Evolutionary conservation across 2,888 invertebrate genomes (phyloP), one percentile per base, ranked within the genome.

Genomic region (Caenorhabditis angaria): DNA sequence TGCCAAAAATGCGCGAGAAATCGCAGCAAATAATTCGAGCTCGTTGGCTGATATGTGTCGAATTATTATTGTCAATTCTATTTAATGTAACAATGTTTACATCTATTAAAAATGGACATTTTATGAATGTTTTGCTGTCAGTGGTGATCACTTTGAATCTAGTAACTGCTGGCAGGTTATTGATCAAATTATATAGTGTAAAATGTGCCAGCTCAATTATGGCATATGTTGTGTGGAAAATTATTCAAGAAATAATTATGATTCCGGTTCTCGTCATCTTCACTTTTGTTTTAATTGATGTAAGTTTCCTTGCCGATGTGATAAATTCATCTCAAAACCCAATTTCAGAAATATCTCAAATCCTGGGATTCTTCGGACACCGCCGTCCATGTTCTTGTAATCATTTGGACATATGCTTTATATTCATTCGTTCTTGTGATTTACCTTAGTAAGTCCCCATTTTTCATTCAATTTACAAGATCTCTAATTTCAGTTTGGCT

Each of bases 151-250:
- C 62, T 2, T 32, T 74, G n/a, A 74, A 74, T 56, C 51, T 74
- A 1, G 10, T 74, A 47, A 65, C 70, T 8, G 69, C 61, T n/a
- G 66, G 57, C 61, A 61, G 74, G 29, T 27, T 74, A 4, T 61
- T 74, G 54, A 56, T 65, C 18, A 70, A 68, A 54, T 55, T 74
- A 0, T 57, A 68, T 12, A 63, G 70, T 8, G 27, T 60, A 22
- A 74, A 74, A 27, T 71, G 71, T 41, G 76, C 76, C 5, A 63
- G 63, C 22, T 66, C 76, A 0, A 70, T 76, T 0, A 71, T 68
- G 58, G 70, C 65, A 18, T 70, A 76, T 29, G 68, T 76, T 1
- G 14, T 69, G 18, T 76, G 76, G 76, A 76, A 76, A 56, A 66
- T 72, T 24, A 56, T 76, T 48, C 76, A 70, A 54, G 68, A 65